Percentiles rank a stretch among this genome's conserved stretches.
Evolutionary conservation across 2,113 vertebrate species (phyloP).

Genomic region (Urocitellus parryii): DNA sequence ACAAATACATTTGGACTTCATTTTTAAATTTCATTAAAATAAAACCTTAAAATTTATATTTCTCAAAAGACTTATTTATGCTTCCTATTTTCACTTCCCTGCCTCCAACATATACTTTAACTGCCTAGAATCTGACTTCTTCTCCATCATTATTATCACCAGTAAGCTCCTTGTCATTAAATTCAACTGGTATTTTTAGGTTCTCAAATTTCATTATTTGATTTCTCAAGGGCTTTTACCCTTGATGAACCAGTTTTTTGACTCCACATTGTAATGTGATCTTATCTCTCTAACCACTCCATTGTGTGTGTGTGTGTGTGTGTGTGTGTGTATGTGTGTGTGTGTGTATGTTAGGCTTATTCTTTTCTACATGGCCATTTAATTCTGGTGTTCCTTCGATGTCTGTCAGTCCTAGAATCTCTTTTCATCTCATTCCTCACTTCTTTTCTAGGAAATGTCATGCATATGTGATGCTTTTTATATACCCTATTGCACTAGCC

Average conservation of each 20-base stretch:
- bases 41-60: background rate
- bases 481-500: background rate
- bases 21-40: background rate
- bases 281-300: background rate
- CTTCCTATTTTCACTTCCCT: background rate
- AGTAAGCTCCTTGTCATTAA: background rate
- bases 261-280: background rate
- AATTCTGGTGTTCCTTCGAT: background rate
- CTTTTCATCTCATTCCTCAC: background rate
- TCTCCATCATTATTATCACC: background rate
- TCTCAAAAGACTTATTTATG: background rate
- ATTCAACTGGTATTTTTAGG: background rate
- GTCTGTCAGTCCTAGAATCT: background rate
- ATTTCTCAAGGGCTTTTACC: slow-evolving; percentile 10
- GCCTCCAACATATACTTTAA: background rate
- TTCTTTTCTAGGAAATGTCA: background rate
- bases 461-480: background rate
- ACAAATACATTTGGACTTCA: background rate
- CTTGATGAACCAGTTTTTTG: background rate
- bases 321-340: no score
- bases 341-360: background rate
- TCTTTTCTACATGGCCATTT: background rate
- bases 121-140: background rate
- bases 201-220: background rate
- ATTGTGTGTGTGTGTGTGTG: no score